Evolutionary conservation across 2,888 invertebrate genomes (phyloP).

Genomic region (Drosophila prostipennis): DNA sequence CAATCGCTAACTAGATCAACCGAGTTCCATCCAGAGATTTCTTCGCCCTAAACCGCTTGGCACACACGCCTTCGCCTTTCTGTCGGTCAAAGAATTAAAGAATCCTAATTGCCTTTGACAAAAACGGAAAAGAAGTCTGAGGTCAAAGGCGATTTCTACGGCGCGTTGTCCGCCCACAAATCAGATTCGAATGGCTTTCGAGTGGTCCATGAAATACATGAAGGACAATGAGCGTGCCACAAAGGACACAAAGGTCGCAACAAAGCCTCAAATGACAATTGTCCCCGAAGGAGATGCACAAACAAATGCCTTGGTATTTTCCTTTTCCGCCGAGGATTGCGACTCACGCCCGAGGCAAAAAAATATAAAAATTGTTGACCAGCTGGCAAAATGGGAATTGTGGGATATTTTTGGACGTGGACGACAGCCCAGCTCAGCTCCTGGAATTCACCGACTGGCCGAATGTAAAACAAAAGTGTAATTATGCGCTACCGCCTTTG

Average conservation of each 20-base stretch:
- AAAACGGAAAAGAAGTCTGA: conserved; percentile 8
- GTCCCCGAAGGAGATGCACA: conserved; percentile 21
- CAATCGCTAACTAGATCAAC: conserved; percentile 61
- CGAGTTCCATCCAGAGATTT: neutral
- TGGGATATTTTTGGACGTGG: conserved; percentile 30
- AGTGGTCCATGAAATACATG: conserved; percentile 30
- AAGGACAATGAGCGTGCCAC: conserved; percentile 32
- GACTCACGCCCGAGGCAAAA: conserved; percentile 52
- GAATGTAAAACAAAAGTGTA: conserved; percentile 60
- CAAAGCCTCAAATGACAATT: conserved; percentile 57
- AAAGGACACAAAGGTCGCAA: conserved; percentile 24
- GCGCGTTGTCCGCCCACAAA: conserved; percentile 53
- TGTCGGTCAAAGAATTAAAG: conserved; percentile 35
- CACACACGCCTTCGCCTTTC: conserved; percentile 45
- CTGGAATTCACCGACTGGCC: conserved; percentile 65
- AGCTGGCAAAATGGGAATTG: conserved; percentile 43
- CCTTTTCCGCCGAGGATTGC: conserved; percentile 2
- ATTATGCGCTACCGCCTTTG: conserved; percentile 57
- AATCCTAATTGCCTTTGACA: conserved; percentile 74
- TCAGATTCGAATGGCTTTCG: conserved; percentile 27
- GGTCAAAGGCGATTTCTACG: conserved; percentile 56
- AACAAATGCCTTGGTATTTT: conserved; percentile 1
- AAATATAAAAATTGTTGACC: conserved; percentile 37
- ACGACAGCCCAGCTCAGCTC: conserved; percentile 51
- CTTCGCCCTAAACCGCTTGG: conserved; percentile 54